A percentile compares a stretch with the other conserved stretches of the same genome.
phyloP scores from a whole-genome alignment of 2,113 vertebrate genomes.

The Falcunculus frontatus region DNA sequence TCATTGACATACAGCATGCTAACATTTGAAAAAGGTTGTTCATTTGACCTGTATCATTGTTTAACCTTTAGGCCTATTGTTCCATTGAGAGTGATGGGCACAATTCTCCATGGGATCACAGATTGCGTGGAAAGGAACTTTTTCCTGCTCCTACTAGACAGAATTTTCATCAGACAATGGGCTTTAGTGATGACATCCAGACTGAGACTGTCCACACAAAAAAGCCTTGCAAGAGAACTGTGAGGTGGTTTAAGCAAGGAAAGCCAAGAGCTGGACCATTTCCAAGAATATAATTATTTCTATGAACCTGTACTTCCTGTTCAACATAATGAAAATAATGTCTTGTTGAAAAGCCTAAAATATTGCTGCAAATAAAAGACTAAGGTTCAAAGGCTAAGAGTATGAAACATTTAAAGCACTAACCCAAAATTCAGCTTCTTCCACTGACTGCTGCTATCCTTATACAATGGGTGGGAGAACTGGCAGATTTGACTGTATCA shows the following conservation, averaged over 20 bases:
- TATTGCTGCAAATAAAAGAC: background rate
- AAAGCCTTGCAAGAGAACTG: background rate
- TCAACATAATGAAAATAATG: background rate
- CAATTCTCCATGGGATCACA: background rate
- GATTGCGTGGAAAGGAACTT: background rate
- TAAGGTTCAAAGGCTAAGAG: background rate
- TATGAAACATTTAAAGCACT: background rate
- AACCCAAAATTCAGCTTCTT: background rate
- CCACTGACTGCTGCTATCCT: background rate
- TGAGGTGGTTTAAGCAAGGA: background rate
- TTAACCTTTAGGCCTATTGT: slow-evolving; percentile 52
- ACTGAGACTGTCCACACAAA: background rate
- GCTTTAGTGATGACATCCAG: background rate
- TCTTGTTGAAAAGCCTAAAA: background rate
- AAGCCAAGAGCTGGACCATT: background rate
- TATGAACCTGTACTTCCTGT: background rate
- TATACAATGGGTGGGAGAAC: background rate
- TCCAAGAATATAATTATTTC: background rate
- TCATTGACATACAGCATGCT: background rate
- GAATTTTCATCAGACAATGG: background rate
- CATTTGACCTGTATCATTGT: slow-evolving; percentile 25
- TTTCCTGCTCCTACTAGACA: background rate
- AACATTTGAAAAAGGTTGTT: slow-evolving; percentile 42
- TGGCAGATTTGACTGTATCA: background rate
- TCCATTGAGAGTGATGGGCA: background rate